phyloP scores from a whole-genome alignment of 2,888 invertebrate species.

The Trissoscelio sp. region DNA sequence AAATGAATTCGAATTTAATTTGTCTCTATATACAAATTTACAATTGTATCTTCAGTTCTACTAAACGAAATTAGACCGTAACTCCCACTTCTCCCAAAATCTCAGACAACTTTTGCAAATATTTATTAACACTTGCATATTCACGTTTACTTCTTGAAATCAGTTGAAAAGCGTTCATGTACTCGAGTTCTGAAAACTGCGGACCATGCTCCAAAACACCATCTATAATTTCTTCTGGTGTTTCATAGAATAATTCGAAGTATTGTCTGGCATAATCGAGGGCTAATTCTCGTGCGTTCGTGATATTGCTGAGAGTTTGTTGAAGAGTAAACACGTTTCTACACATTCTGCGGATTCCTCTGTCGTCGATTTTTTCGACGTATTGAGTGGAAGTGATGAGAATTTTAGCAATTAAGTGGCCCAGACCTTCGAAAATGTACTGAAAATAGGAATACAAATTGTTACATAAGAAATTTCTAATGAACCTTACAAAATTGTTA shows the following conservation, averaged over 20 bases:
- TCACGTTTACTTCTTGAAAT: slow-evolving; percentile 82
- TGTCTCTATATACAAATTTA: too few species aligned
- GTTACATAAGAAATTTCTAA: neutral
- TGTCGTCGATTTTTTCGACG: slow-evolving; percentile 91
- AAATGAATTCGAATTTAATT: too few species aligned
- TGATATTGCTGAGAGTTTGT: slow-evolving; percentile 93
- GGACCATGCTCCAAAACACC: slow-evolving; percentile 94
- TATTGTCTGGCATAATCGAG: slow-evolving; percentile 94
- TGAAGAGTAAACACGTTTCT: slow-evolving; percentile 93
- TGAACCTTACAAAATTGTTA: too few species aligned
- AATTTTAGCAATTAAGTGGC: slow-evolving; percentile 91
- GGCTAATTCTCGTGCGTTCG: slow-evolving; percentile 91
- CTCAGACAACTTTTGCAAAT: slow-evolving; percentile 92
- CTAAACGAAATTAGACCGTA: slow-evolving; percentile 85
- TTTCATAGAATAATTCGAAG: slow-evolving; percentile 92
- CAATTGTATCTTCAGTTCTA: too few species aligned
- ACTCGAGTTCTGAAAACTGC: slow-evolving; percentile 89
- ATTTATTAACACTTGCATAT: slow-evolving; percentile 85
- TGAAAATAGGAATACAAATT: slow-evolving; percentile 80
- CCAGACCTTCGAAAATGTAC: slow-evolving; percentile 96
- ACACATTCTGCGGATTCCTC: slow-evolving; percentile 93
- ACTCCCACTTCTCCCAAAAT: slow-evolving; percentile 94
- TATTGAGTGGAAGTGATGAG: slow-evolving; percentile 92
- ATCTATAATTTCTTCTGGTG: slow-evolving; percentile 92
- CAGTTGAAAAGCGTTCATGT: slow-evolving; percentile 86